Conservation (phyloP, 1,140 invertebrate genomes). For the Helicoverpa zea region DNA sequence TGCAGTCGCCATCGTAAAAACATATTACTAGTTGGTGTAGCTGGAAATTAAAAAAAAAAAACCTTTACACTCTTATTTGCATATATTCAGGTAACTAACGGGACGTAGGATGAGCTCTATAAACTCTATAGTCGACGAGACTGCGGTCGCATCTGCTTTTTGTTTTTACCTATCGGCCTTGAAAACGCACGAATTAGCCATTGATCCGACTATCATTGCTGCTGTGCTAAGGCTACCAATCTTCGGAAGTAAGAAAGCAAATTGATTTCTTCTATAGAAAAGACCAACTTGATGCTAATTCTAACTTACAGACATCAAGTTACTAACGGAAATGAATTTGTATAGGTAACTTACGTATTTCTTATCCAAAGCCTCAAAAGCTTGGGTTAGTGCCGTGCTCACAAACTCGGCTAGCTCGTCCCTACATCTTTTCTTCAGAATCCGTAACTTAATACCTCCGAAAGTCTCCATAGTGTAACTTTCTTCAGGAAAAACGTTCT, state of each 20-base stretch:
- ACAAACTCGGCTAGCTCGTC: constrained; percentile 76
- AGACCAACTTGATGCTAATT: background rate
- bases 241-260: no score
- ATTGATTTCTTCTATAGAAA: background rate
- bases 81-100: background rate
- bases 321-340: background rate
- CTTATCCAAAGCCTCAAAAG: constrained; percentile 78
- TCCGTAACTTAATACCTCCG: constrained; percentile 64
- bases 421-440: constrained; percentile 73
- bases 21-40: constrained; percentile 74
- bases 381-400: constrained; percentile 69
- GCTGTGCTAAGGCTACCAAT: no score
- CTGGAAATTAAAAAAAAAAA: constrained; percentile 55
- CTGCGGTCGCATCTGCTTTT: no score
- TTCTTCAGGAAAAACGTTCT: constrained; percentile 71
- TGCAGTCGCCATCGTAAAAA: constrained; percentile 73
- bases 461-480: constrained; percentile 71
- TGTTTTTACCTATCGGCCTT: no score
- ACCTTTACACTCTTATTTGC: no score
- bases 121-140: no score
- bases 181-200: no score
- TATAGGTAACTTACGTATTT: constrained; percentile 74
- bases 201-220: no score
- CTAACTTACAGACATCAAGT: no score
- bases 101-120: no score